A percentile compares a stretch with the other conserved stretches of the same genome.
Conservation (phyloP, 2,888 invertebrate species). For the Caenorhabditis sp. region DNA sequence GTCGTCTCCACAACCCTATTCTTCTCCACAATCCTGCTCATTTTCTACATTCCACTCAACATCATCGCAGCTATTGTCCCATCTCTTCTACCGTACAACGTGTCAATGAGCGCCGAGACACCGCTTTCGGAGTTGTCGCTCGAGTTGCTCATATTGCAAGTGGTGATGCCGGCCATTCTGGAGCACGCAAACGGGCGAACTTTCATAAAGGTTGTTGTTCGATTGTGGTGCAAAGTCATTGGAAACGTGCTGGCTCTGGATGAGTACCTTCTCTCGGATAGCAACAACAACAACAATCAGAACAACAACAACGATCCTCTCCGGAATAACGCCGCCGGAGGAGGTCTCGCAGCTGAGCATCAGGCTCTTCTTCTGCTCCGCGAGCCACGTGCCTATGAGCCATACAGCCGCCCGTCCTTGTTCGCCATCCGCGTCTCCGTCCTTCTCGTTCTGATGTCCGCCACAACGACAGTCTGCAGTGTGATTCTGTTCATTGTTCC, state of each 20-base stretch:
- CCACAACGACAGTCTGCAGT: constrained; percentile 89
- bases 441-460: constrained; percentile 87
- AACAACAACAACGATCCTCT: constrained; percentile 27
- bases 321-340: constrained; percentile 24
- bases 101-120: constrained; percentile 84
- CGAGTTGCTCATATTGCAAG: constrained; percentile 87
- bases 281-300: constrained; percentile 27
- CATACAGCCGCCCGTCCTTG: constrained; percentile 89
- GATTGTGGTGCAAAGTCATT: constrained; percentile 80
- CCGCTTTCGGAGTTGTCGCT: constrained; percentile 92
- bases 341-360: constrained; percentile 69
- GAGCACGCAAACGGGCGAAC: constrained; percentile 96
- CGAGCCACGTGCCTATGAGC: constrained; percentile 86
- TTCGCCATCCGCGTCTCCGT: constrained; percentile 83
- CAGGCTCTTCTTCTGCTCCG: constrained; percentile 87
- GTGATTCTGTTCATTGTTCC: constrained; percentile 90
- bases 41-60: constrained; percentile 94
- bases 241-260: constrained; percentile 79
- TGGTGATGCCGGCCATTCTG: constrained; percentile 93
- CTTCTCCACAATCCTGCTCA: constrained; percentile 93
- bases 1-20: constrained; percentile 90
- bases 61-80: constrained; percentile 88
- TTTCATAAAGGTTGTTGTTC: constrained; percentile 89
- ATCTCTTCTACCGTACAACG: constrained; percentile 93
- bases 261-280: constrained; percentile 57